Conservation (phyloP, 2,797 vertebrate species). For the Semaprochilodus insignis region DNA sequence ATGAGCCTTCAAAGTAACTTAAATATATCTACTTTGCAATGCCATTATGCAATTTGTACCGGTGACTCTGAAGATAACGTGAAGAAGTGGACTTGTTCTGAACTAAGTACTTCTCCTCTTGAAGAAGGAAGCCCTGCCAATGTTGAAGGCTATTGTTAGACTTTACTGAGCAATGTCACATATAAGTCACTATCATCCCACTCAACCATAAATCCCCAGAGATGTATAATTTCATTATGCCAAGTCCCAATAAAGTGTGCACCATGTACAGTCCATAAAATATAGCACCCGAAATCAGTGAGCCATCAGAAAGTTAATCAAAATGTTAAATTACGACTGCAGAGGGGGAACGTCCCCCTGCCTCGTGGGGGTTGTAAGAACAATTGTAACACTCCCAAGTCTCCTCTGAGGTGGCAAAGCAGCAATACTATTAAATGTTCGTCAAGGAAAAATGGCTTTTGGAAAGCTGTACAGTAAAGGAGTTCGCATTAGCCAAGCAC, state of each 20-base stretch:
- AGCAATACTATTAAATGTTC: constrained; percentile 7
- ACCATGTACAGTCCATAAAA: constrained; percentile 62
- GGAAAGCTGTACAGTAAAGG: background rate
- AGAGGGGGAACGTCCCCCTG: constrained; percentile 56
- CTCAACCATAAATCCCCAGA: constrained; percentile 64
- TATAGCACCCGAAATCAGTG: constrained; percentile 59
- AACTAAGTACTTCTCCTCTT: background rate
- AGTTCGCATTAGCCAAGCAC: background rate
- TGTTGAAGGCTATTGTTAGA: constrained; percentile 16
- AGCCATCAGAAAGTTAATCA: constrained; percentile 69
- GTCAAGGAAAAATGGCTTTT: background rate
- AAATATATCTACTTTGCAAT: background rate
- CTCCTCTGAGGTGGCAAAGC: constrained; percentile 47
- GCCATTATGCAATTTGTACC: background rate
- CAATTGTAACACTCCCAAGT: constrained; percentile 56
- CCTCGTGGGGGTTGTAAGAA: constrained; percentile 47
- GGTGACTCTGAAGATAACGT: background rate
- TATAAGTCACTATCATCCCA: constrained; percentile 61
- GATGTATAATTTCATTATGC: constrained; percentile 73
- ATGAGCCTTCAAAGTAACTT: background rate
- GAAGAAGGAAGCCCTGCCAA: constrained; percentile 3
- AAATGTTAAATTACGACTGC: constrained; percentile 67
- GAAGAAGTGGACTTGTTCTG: background rate
- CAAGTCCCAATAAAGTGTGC: constrained; percentile 67
- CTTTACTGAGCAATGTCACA: constrained; percentile 50